Conservation (phyloP, 2,797 vertebrate genomes). For the Protosalanx chinensis region DNA sequence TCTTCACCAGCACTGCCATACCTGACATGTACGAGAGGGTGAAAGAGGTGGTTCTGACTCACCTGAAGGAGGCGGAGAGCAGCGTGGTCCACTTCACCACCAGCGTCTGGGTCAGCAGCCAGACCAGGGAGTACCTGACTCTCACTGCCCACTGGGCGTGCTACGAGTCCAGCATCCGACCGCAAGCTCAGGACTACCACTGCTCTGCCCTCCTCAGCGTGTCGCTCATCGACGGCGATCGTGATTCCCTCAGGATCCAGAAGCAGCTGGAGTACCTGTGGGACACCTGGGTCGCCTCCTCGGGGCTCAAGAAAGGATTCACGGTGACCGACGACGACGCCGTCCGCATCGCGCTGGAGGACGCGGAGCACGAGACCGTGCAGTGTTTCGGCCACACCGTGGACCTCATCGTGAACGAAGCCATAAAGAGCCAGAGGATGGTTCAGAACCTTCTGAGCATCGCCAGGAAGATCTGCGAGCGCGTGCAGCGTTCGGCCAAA, state of each 20-base stretch:
- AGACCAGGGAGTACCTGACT: conserved; percentile 93
- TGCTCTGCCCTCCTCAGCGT: conserved; percentile 92
- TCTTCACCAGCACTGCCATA: conserved; percentile 95
- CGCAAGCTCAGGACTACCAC: conserved; percentile 89
- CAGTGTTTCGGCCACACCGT: conserved; percentile 94
- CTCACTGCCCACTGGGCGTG: conserved; percentile 96
- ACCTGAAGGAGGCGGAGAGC: conserved; percentile 91
- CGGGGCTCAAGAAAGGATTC: conserved; percentile 90
- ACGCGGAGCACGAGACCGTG: conserved; percentile 83
- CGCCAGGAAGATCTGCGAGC: conserved; percentile 92
- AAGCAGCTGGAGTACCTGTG: conserved; percentile 95
- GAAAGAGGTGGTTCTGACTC: conserved; percentile 85
- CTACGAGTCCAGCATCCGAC: conserved; percentile 84
- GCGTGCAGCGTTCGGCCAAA: conserved; percentile 86
- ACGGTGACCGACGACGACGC: conserved; percentile 89
- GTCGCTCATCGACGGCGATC: conserved; percentile 90
- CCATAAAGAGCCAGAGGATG: conserved; percentile 98
- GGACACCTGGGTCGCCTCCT: conserved; percentile 93
- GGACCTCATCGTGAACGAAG: conserved; percentile 91
- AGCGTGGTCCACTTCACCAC: conserved; percentile 94
- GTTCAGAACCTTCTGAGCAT: conserved; percentile 95
- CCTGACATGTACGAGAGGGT: conserved; percentile 94
- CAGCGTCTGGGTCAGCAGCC: conserved; percentile 94
- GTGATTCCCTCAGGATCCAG: conserved; percentile 84
- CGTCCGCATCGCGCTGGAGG: conserved; percentile 84